A percentile compares a stretch with the other conserved stretches of the same genome.
These are phyloP conservation scores for Trissoscelio sp. DNA, from an alignment of 2,888 invertebrate genomes.

Conservation along the genomic window DNA sequence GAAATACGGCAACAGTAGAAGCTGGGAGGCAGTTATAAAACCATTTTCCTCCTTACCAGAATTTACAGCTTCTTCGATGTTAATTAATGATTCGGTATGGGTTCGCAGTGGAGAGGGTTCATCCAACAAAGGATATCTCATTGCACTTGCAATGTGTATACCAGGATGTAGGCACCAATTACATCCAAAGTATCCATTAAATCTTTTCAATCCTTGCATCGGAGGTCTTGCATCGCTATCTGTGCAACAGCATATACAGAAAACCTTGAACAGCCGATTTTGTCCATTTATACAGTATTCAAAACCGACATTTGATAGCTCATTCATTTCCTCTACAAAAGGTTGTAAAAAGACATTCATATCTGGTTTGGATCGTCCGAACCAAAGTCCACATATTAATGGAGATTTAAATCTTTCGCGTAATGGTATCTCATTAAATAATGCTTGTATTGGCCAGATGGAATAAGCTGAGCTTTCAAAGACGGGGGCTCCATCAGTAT, in stretches of 20 bases:
- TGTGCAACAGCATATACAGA: conserved; percentile 29
- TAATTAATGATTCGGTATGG: conserved; percentile 11
- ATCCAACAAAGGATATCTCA: conserved; percentile 7
- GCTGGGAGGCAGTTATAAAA: conserved; percentile 23
- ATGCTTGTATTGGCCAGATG: conserved; percentile 56
- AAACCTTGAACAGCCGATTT: conserved; percentile 21
- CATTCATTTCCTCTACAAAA: conserved; percentile 29
- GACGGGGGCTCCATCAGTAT: no score
- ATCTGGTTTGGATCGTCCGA: conserved; percentile 28
- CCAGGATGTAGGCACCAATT: conserved; percentile 54
- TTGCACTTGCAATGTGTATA: conserved; percentile 9
- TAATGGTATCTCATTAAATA: conserved; percentile 63
- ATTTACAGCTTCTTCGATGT: no score
- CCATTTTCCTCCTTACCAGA: conserved; percentile 13
- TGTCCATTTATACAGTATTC: conserved; percentile 16
- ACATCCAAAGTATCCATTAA: conserved; percentile 56
- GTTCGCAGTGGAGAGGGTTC: conserved; percentile 23
- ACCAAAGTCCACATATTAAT: conserved; percentile 58
- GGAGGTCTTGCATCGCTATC: conserved; percentile 51
- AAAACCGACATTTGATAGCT: conserved; percentile 22
- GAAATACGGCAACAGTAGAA: conserved; percentile 41
- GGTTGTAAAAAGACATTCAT: conserved; percentile 36
- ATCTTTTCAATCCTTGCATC: conserved; percentile 43
- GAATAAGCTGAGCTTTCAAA: conserved; percentile 20
- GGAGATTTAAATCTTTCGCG: conserved; percentile 25